Percentiles rank a stretch among this genome's conserved stretches.
These are phyloP conservation scores for Sitta europaea DNA, from an alignment of 2,113 vertebrate genomes.

Conservation along the genomic window DNA sequence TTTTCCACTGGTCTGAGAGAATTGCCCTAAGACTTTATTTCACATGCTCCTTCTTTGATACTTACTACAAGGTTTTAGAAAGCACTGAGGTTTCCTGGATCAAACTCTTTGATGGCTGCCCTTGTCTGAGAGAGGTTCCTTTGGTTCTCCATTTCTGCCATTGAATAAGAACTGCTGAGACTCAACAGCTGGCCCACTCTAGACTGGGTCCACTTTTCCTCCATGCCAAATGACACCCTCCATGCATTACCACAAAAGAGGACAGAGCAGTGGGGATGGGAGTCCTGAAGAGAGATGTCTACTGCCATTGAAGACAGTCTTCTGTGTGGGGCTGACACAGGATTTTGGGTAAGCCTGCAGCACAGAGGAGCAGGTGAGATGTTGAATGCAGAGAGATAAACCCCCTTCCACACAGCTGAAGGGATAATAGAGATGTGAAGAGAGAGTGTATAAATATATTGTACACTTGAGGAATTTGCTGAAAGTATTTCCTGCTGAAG, in stretches of 20 bases:
- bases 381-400: background rate
- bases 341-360: background rate
- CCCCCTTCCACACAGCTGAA: rapidly evolving
- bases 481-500: background rate
- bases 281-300: background rate
- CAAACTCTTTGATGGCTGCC: background rate
- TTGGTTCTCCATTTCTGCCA: background rate
- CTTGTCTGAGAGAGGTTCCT: background rate
- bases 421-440: background rate
- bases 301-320: background rate
- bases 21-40: background rate
- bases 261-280: background rate
- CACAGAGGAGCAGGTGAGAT: background rate
- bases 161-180: background rate
- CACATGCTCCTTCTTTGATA: background rate
- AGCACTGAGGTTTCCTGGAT: background rate
- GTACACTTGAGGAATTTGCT: background rate
- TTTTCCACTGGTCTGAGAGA: background rate
- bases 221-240: rapidly evolving
- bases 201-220: background rate
- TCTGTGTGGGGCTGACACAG: rapidly evolving
- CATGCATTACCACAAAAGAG: background rate
- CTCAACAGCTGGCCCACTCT: background rate
- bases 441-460: background rate
- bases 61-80: background rate